phyloP scores from a whole-genome alignment of 2,113 vertebrate species.

The Scomber colias region DNA sequence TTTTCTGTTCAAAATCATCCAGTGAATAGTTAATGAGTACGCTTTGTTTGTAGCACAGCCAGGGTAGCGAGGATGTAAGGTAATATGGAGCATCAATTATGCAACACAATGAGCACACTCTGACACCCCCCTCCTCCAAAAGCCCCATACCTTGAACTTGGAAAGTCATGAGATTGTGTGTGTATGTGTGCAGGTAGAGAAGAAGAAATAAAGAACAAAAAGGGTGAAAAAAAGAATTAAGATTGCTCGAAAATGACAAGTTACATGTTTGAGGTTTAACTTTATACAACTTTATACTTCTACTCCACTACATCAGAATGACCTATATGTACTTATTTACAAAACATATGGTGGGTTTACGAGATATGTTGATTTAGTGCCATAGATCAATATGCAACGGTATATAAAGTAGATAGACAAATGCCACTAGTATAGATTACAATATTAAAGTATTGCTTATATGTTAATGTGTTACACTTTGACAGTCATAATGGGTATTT shows the following conservation, averaged over 20 bases:
- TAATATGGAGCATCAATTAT: constrained; percentile 87
- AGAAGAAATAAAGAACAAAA: background rate
- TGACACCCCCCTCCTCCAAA: constrained; percentile 36
- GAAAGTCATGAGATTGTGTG: constrained; percentile 42
- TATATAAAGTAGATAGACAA: too few species aligned
- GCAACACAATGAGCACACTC: constrained; percentile 59
- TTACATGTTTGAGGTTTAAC: too few species aligned
- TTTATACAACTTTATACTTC: too few species aligned
- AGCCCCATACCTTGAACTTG: constrained; percentile 46
- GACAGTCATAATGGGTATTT: too few species aligned
- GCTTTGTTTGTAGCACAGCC: constrained; percentile 73
- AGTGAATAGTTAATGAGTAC: constrained; percentile 83
- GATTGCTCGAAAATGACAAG: background rate
- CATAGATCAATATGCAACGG: too few species aligned
- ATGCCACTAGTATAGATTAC: background rate
- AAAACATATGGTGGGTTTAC: too few species aligned
- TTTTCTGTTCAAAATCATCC: constrained; percentile 79
- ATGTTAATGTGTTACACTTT: background rate
- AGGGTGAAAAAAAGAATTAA: background rate
- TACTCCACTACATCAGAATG: too few species aligned
- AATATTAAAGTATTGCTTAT: background rate
- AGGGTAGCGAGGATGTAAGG: constrained; percentile 78
- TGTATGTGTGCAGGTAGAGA: background rate
- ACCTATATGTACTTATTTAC: too few species aligned
- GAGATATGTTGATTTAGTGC: too few species aligned